Evolutionary conservation across 2,797 vertebrate genomes (phyloP).

Genomic region (Diceros bicornis): DNA sequence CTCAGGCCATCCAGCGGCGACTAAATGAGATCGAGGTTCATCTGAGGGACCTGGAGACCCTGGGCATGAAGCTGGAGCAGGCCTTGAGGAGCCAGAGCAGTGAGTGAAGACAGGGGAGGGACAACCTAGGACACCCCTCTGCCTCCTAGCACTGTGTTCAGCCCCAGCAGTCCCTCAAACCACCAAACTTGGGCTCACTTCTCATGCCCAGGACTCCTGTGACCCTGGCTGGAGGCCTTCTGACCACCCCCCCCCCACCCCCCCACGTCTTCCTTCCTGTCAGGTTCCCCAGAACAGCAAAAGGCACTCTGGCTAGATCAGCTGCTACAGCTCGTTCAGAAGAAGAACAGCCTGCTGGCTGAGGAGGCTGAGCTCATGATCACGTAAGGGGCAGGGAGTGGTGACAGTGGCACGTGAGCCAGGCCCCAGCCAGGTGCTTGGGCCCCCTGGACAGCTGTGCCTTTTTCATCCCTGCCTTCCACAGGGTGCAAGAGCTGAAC

Average conservation of each 20-base stretch:
- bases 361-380: constrained; percentile 99
- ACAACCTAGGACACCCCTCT: not conserved
- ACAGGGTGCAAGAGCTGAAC: constrained; percentile 94
- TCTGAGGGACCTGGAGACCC: constrained; percentile 94
- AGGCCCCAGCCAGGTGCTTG: not conserved
- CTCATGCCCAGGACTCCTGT: not conserved
- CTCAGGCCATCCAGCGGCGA: constrained; percentile 95
- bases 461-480: not conserved
- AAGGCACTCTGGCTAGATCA: constrained; percentile 91
- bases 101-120: constrained; percentile 83
- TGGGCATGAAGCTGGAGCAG: constrained; percentile 93
- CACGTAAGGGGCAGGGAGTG: constrained; percentile 88
- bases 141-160: not conserved
- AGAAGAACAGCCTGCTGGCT: constrained; percentile 94
- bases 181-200: not conserved
- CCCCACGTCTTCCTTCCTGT: not conserved
- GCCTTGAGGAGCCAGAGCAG: constrained; percentile 91
- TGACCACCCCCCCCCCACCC: not conserved
- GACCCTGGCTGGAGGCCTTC: not conserved
- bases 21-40: constrained; percentile 96
- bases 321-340: constrained; percentile 94
- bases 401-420: rapidly evolving
- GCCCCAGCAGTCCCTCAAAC: no score
- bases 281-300: constrained; percentile 79
- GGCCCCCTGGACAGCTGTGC: not conserved